Percentiles rank a stretch among this genome's conserved stretches.
phyloP scores from a whole-genome alignment of 2,113 vertebrate species.

The Pedionomus torquatus region DNA sequence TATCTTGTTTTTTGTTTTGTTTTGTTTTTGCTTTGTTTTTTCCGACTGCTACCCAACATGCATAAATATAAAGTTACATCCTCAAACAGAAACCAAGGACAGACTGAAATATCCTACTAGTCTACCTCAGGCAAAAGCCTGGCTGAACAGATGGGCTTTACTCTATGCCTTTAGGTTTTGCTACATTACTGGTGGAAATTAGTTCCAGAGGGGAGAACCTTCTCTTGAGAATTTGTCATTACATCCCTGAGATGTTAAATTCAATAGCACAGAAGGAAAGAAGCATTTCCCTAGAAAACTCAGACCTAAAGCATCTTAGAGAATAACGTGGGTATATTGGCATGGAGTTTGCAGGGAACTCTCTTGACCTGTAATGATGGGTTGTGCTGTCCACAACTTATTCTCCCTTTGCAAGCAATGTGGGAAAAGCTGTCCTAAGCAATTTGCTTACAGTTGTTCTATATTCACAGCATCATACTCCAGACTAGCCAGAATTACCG shows the following conservation, averaged over 20 bases:
- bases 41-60: neutral
- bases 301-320: neutral
- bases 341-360: neutral
- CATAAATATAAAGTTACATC: neutral
- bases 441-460: neutral
- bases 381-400: neutral
- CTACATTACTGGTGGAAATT: conserved; percentile 13
- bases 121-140: neutral
- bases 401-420: neutral
- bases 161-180: neutral
- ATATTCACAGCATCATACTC: neutral
- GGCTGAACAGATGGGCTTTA: neutral
- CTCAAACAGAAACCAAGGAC: neutral
- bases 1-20: neutral
- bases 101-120: neutral
- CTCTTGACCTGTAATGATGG: neutral
- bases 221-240: neutral
- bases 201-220: neutral
- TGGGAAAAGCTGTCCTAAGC: neutral
- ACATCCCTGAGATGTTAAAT: neutral
- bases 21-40: neutral
- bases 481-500: neutral
- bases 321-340: neutral
- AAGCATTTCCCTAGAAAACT: neutral
- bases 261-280: neutral